Evolutionary conservation across 2,797 vertebrate species (phyloP).

Genomic region (Propithecus perrieri): DNA sequence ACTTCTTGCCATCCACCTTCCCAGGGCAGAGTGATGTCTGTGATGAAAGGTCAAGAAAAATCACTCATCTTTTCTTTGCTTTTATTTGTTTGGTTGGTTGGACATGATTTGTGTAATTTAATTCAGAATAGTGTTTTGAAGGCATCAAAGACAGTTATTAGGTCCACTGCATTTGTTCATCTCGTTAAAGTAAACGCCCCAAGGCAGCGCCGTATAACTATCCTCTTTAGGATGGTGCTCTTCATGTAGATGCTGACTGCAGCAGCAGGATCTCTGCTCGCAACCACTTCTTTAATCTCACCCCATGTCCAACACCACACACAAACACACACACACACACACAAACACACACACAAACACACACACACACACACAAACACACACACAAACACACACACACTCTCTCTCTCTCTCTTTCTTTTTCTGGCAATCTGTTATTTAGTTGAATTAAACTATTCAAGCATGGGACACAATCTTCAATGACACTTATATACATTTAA

Average conservation of each 20-base stretch:
- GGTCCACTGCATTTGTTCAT: not conserved
- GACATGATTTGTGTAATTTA: not conserved
- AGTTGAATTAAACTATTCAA: not conserved
- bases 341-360: too few species aligned
- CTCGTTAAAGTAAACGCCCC: not conserved
- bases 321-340: too few species aligned
- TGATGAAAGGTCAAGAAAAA: not conserved
- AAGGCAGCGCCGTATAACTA: not conserved
- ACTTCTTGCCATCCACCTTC: not conserved
- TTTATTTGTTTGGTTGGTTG: not conserved
- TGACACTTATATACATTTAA: not conserved
- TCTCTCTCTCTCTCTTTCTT: too few species aligned
- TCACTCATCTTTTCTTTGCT: not conserved
- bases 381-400: too few species aligned
- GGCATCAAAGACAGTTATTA: not conserved
- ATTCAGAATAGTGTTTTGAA: constrained; percentile 40
- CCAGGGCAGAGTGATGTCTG: not conserved
- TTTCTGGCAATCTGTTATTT: not conserved
- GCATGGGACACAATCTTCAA: not conserved
- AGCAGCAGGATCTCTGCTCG: not conserved
- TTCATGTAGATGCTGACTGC: not conserved
- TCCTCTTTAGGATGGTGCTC: not conserved
- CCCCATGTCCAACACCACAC: not conserved
- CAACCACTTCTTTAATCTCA: not conserved
- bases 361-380: not conserved